Percentiles rank a stretch among this genome's conserved stretches.
phyloP scores from a whole-genome alignment of 2,797 vertebrate genomes.

The Sebastes matsubarae region DNA sequence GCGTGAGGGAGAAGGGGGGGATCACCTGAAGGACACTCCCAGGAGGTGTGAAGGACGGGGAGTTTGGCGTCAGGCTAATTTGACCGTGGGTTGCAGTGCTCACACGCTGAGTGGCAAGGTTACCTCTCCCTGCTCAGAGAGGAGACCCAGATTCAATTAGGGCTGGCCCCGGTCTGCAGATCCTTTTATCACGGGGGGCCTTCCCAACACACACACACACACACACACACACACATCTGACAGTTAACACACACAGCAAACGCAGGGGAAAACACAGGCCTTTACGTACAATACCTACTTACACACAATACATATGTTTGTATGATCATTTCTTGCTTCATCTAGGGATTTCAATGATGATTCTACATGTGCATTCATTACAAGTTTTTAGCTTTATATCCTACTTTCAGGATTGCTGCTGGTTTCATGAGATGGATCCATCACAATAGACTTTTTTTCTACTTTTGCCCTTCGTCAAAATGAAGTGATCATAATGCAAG shows the following conservation, averaged over 20 bases:
- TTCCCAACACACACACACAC: constrained; percentile 36
- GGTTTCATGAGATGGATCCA: no score
- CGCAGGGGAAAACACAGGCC: constrained; percentile 6
- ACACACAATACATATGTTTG: background rate
- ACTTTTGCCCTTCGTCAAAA: background rate
- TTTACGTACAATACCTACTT: background rate
- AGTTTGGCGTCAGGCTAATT: constrained; percentile 82
- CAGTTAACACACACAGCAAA: background rate
- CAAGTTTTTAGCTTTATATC: background rate
- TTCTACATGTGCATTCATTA: background rate
- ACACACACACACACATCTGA: constrained; percentile 1
- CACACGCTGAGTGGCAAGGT: constrained; percentile 91
- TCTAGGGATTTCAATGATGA: background rate
- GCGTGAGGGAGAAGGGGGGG: background rate
- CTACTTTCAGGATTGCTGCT: no score
- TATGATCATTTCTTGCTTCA: background rate
- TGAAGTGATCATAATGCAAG: background rate
- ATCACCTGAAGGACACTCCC: constrained; percentile 89
- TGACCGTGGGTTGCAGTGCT: constrained; percentile 83
- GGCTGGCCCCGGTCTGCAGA: constrained; percentile 84
- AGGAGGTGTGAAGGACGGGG: constrained; percentile 64
- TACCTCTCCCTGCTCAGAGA: constrained; percentile 83
- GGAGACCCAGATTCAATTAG: constrained; percentile 94
- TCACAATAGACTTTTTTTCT: no score
- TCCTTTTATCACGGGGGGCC: constrained; percentile 88